Evolutionary conservation across 2,888 invertebrate species (phyloP).

Genomic region (Acanthococcus lagerstroemiae): DNA sequence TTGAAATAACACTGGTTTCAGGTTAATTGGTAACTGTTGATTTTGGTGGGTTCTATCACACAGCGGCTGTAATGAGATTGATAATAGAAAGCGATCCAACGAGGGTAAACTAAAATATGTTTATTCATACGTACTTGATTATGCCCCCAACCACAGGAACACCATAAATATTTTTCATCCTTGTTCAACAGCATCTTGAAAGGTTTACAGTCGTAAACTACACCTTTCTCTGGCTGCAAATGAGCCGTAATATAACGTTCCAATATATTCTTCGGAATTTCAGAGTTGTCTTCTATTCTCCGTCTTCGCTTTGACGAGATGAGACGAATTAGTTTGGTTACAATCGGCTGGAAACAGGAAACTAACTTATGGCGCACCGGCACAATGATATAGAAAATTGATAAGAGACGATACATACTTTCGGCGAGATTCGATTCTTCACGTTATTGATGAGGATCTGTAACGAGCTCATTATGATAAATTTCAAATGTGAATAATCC

Average conservation of each 20-base stretch:
- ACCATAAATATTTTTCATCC: constrained; percentile 74
- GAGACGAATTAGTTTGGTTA: too few species aligned
- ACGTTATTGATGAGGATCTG: too few species aligned
- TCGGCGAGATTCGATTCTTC: too few species aligned
- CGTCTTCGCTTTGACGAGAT: too few species aligned
- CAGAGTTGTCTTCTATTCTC: neutral
- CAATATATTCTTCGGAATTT: constrained; percentile 56
- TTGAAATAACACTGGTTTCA: constrained; percentile 68
- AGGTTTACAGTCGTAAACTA: constrained; percentile 78
- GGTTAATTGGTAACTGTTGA: constrained; percentile 59
- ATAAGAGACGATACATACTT: too few species aligned
- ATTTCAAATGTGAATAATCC: too few species aligned
- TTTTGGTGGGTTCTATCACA: constrained; percentile 85
- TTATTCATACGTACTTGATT: constrained; percentile 51
- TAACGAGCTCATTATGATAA: too few species aligned
- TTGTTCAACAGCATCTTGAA: constrained; percentile 63
- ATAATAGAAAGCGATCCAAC: too few species aligned
- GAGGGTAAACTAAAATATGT: too few species aligned
- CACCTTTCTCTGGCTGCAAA: constrained; percentile 60
- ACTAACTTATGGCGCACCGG: too few species aligned
- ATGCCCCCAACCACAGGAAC: constrained; percentile 85
- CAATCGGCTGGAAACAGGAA: too few species aligned
- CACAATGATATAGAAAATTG: too few species aligned
- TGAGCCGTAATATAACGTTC: constrained; percentile 51
- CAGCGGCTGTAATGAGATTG: constrained; percentile 58